These are phyloP conservation scores for Conchocele bisecta DNA, from an alignment of 2,888 invertebrate genomes.

Conservation along the genomic window DNA sequence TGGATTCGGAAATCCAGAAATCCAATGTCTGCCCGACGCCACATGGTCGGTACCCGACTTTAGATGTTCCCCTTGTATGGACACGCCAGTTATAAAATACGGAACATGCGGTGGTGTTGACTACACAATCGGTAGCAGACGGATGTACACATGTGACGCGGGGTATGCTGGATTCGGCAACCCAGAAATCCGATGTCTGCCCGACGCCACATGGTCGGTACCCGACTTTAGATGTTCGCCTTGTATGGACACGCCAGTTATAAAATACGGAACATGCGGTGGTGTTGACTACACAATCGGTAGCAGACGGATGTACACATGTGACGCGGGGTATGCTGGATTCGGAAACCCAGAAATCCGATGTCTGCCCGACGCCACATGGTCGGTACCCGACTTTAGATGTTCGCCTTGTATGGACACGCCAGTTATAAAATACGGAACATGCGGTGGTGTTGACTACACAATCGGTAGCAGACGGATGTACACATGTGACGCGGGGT, in stretches of 20 bases:
- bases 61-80: slow-evolving; percentile 31
- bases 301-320: slow-evolving; percentile 8
- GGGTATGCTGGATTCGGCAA: slow-evolving; percentile 39
- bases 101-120: slow-evolving; percentile 34
- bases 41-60: slow-evolving; percentile 23
- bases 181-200: slow-evolving; percentile 23
- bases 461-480: slow-evolving; percentile 23
- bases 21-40: slow-evolving; percentile 23
- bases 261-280: slow-evolving; percentile 23
- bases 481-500: slow-evolving; percentile 29
- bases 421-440: slow-evolving; percentile 6
- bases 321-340: slow-evolving; percentile 29
- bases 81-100: slow-evolving; percentile 19
- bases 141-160: slow-evolving; percentile 29
- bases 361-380: slow-evolving; percentile 21
- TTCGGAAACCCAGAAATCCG: slow-evolving; percentile 27
- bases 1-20: slow-evolving; percentile 24
- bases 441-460: slow-evolving; percentile 24
- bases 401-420: slow-evolving; percentile 31
- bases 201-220: slow-evolving; percentile 21
- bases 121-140: slow-evolving; percentile 13
- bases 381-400: slow-evolving; percentile 12
- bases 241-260: slow-evolving; percentile 22
- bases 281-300: slow-evolving; percentile 20
- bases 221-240: slow-evolving; percentile 5